Evolutionary conservation across 2,797 vertebrate species (phyloP), one percentile per base, ranked within the genome.

Genomic region (Eupleurogrammus muticus): DNA sequence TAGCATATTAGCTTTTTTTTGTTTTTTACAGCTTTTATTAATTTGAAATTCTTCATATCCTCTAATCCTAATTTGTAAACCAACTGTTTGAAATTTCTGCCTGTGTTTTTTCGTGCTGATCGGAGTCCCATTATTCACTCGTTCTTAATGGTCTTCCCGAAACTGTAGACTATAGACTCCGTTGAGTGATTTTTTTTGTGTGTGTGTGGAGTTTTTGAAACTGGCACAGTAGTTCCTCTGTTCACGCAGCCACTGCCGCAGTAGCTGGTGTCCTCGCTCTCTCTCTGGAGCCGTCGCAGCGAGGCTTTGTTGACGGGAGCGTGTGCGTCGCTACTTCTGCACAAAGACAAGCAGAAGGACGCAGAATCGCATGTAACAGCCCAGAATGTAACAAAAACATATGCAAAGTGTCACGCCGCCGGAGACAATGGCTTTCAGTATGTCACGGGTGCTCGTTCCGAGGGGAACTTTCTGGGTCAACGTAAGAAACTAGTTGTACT

Each of bases 221-320:
- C 76, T 83, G 79, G 56, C 83, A 90, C 83, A 90, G 83, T 90
- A 81, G 79, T 74, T 65, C 77, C 82, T 89, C 84, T 90, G 85
- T 90, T 66, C 72, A 46, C 47, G 14, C 36, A 50, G 75, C 81
- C 76, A 36, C 80, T 81, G 79, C 81, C 81, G 79, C 81, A 74
- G 84, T 82, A 75, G 86, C 87, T 84, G 80, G 65, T 83, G 81
- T 87, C 77, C 81, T 84, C 75, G 84, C 73, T 17, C 63, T n/a
- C n/a, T n/a, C n/a, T n/a, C n/a, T n/a, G 66, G 70, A 80, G 80
- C 73, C 55, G 13, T 67, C 74, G 87, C 85, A 89, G 79, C 78
- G 20, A 61, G n/a, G 77, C 85, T 87, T 87, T 89, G 86, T 91
- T 77, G 20, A 46, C 66, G 69, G 65, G 67, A 75, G 65, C 73